These are phyloP conservation scores for Daboia siamensis DNA, from an alignment of 2,113 vertebrate species.

Conservation along the genomic window DNA sequence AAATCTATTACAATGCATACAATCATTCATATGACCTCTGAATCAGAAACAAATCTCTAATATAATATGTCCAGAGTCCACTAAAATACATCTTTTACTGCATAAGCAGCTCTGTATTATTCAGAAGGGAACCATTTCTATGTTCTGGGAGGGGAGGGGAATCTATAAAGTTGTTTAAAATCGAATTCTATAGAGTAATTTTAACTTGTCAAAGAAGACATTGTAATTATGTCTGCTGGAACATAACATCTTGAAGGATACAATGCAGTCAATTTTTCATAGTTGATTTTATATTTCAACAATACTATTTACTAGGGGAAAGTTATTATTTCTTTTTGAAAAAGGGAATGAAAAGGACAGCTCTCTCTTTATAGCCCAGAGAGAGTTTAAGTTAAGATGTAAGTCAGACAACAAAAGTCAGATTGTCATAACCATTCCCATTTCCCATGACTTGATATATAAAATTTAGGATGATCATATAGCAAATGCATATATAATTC, in stretches of 20 bases:
- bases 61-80: constrained; percentile 15
- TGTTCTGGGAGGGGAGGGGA: constrained; percentile 9
- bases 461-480: not conserved
- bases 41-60: constrained; percentile 39
- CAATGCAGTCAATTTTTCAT: constrained; percentile 50
- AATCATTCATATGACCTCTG: constrained; percentile 19
- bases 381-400: too few relatives aligned
- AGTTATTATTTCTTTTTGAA: constrained; percentile 50
- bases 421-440: not conserved
- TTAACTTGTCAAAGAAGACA: constrained; percentile 51
- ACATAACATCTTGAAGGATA: constrained; percentile 41
- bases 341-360: not conserved
- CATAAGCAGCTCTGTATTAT: constrained; percentile 37
- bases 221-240: constrained; percentile 58
- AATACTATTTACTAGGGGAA: constrained; percentile 49
- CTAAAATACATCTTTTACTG: constrained; percentile 41
- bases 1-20: not conserved
- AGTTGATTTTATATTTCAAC: constrained; percentile 40
- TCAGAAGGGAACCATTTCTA: constrained; percentile 36
- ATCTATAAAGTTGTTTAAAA: constrained; percentile 35
- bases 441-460: not conserved
- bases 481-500: not conserved
- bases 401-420: not conserved
- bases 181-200: constrained; percentile 48
- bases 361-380: constrained; percentile 12